phyloP scores from a whole-genome alignment of 1,140 invertebrate species.

The Caenorhabditis brenneri region DNA sequence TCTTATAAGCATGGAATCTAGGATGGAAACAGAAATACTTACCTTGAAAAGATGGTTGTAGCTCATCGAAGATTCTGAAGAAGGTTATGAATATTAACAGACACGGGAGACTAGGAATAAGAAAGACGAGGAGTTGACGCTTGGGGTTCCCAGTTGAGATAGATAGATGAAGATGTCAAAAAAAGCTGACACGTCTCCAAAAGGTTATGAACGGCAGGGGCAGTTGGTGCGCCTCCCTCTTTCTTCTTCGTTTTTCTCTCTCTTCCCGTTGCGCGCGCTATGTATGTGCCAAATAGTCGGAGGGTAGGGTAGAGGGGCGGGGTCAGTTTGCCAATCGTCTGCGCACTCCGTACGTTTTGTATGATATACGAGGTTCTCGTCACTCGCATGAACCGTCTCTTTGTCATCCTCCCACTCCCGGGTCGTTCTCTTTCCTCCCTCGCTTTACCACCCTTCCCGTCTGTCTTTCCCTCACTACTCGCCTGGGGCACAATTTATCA shows the following conservation, averaged over 20 bases:
- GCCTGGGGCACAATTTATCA: conserved; percentile 17
- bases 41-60: conserved; percentile 70
- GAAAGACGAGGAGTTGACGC: not conserved
- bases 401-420: conserved; percentile 25
- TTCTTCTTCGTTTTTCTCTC: not conserved
- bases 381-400: conserved; percentile 37
- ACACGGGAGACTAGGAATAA: not conserved
- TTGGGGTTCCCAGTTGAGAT: not conserved
- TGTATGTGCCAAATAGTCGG: conserved; percentile 42
- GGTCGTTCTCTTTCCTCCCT: not conserved
- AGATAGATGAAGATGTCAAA: conserved; percentile 29
- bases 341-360: conserved; percentile 31
- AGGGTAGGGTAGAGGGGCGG: conserved; percentile 5
- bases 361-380: conserved; percentile 23
- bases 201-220: conserved; percentile 36
- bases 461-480: not conserved
- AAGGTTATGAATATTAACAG: conserved; percentile 9
- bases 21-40: not conserved
- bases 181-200: conserved; percentile 10
- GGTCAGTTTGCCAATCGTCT: conserved; percentile 41
- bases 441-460: conserved; percentile 4
- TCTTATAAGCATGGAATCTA: not conserved
- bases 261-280: conserved; percentile 39
- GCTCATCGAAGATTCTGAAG: conserved; percentile 60
- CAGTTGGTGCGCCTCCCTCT: not conserved